phyloP scores from a whole-genome alignment of 92 coral and sea anemone species.

The Phymanthus crucifer region DNA sequence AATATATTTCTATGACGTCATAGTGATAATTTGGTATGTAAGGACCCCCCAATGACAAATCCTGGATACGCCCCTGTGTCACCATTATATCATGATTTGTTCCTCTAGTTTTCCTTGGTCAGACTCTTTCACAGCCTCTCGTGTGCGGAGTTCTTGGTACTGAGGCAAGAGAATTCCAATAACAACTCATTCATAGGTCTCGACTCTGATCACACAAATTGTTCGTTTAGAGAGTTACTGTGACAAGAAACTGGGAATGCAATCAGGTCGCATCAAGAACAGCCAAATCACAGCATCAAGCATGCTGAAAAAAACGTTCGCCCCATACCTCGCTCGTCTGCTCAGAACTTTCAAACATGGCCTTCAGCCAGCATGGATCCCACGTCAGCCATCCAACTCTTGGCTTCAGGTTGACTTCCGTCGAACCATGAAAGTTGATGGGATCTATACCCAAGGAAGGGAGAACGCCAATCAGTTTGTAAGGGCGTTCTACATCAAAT shows the following conservation, averaged over 20 bases:
- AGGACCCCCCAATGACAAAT: no score
- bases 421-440: slow-evolving; percentile 55
- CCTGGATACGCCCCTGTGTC: no score
- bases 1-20: no score
- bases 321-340: slow-evolving; percentile 69
- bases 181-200: not conserved
- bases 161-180: not conserved
- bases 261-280: slow-evolving; percentile 70
- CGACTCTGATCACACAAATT: no score
- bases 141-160: no score
- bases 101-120: no score
- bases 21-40: no score
- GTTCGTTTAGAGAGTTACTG: slow-evolving; percentile 61
- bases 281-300: slow-evolving; percentile 77
- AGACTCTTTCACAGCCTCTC: no score
- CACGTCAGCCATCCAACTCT: slow-evolving; percentile 49
- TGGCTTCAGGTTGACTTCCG: slow-evolving; percentile 69
- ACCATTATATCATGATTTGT: no score
- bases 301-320: slow-evolving; percentile 46
- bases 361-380: slow-evolving; percentile 66
- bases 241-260: slow-evolving; percentile 62
- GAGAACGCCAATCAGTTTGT: slow-evolving; percentile 61
- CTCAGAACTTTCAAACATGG: slow-evolving; percentile 47
- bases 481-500: slow-evolving; percentile 56
- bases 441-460: slow-evolving; percentile 86